Evolutionary conservation across 1,140 invertebrate species (phyloP), one percentile per base, ranked within the genome.

Genomic region (Caenorhabditis latens): DNA sequence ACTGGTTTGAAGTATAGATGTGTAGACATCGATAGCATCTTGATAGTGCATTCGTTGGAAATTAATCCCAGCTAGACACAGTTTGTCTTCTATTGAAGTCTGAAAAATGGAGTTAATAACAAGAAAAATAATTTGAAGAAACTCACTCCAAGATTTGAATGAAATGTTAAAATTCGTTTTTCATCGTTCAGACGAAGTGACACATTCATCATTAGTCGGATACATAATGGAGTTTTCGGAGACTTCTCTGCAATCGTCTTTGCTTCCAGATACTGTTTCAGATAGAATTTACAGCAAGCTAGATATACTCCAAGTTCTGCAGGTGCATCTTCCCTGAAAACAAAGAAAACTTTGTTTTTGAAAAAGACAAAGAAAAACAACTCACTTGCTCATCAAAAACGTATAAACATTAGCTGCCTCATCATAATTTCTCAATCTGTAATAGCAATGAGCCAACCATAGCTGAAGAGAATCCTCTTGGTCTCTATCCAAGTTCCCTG

Each of bases 11-110:
- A 79, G 46, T 9, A 79, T 53, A 21, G 7, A 5, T 14, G 46
- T 79, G 46, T 79, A 79, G 6, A 79, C 71, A 13, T 79, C 71
- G n/a, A 79, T 79, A 8, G 71, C 71, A 21, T 79, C 71, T 79
- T 79, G 71, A 50, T 79, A 79, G 40, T 79, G 71, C 71, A 79
- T 79, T 79, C 71, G 50, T 1, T 13, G 42, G 11, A 43, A 79
- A n/a, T 79, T 79, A 0, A 79, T n/a, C 4, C 46, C 71, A 32
- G 71, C 71, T 2, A 79, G 46, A 48, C 46, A 79, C 0, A 79
- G 46, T 24, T 53, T 14, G 40, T 79, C 71, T 79, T 79, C 71
- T 46, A 79, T 6, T 32, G 71, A 7, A n/a, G 6, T 13, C 71
- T 79, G n/a, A 71, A 65, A 65, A 21, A 61, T 21, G 13, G 14